phyloP scores from a whole-genome alignment of 2,888 invertebrate genomes.

The Stenurella melanura region DNA sequence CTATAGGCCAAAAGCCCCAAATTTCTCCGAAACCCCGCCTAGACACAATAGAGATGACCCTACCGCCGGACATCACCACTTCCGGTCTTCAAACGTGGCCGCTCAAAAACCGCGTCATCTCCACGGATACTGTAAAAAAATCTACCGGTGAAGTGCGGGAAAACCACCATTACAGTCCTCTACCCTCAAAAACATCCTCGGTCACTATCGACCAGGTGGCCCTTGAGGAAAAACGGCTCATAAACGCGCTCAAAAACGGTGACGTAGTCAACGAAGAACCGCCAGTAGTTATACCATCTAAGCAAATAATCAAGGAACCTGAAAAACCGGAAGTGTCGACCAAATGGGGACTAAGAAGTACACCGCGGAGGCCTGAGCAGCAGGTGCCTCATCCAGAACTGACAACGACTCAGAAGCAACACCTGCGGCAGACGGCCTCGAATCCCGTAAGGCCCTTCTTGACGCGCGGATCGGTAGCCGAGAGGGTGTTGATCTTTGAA shows the following conservation, averaged over 20 bases:
- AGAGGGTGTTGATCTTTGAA: constrained; percentile 92
- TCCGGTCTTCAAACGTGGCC: constrained; percentile 77
- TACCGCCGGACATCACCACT: constrained; percentile 78
- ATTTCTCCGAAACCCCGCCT: constrained; percentile 73
- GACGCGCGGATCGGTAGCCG: constrained; percentile 92
- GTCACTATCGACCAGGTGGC: constrained; percentile 77
- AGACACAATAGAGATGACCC: constrained; percentile 80
- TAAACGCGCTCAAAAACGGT: constrained; percentile 87
- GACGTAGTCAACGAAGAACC: constrained; percentile 77
- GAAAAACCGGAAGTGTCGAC: constrained; percentile 61
- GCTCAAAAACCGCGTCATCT: constrained; percentile 76
- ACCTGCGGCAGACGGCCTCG: constrained; percentile 72
- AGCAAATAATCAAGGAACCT: constrained; percentile 55
- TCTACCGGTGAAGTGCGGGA: constrained; percentile 58
- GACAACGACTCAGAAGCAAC: constrained; percentile 78
- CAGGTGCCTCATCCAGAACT: constrained; percentile 81
- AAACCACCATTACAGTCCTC: constrained; percentile 45
- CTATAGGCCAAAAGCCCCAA: constrained; percentile 74
- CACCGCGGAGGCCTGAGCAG: constrained; percentile 73
- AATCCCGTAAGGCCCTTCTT: constrained; percentile 89
- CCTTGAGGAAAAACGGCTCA: constrained; percentile 86
- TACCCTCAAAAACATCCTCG: constrained; percentile 51
- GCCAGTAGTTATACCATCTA: constrained; percentile 59
- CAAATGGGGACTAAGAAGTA: constrained; percentile 70
- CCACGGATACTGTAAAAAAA: constrained; percentile 71